A percentile compares a stretch with the other conserved stretches of the same genome.
These are phyloP conservation scores for Chloropsis cyanopogon DNA, from an alignment of 2,113 vertebrate genomes.

Conservation along the genomic window DNA sequence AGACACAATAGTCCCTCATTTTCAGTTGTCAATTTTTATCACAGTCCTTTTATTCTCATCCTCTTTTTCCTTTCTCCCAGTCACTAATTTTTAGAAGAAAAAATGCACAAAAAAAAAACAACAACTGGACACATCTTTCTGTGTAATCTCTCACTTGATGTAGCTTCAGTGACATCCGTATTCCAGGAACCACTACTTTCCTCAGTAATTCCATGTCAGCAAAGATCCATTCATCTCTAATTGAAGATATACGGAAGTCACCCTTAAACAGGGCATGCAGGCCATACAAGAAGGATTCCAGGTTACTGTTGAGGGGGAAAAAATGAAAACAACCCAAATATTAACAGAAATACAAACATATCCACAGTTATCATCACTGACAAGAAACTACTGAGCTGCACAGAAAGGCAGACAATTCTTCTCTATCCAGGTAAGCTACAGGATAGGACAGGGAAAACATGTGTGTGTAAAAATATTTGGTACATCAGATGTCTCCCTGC, in stretches of 20 bases:
- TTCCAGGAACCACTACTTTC: constrained; percentile 97
- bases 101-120: neutral
- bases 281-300: constrained; percentile 97
- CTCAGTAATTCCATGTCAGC: constrained; percentile 97
- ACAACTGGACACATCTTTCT: neutral
- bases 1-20: neutral
- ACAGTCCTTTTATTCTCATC: neutral
- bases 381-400: neutral
- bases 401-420: neutral
- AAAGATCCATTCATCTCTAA: constrained; percentile 98
- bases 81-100: neutral
- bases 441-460: neutral
- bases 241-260: constrained; percentile 97
- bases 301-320: constrained; percentile 78
- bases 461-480: neutral
- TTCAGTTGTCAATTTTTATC: neutral
- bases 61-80: neutral
- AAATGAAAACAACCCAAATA: neutral
- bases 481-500: neutral
- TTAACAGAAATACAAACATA: neutral
- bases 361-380: neutral
- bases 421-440: neutral
- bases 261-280: constrained; percentile 97
- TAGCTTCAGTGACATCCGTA: constrained; percentile 97
- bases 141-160: constrained; percentile 84